Evolutionary conservation across 2,888 invertebrate genomes (phyloP), one percentile per base, ranked within the genome.

Genomic region (Mayetiola destructor): DNA sequence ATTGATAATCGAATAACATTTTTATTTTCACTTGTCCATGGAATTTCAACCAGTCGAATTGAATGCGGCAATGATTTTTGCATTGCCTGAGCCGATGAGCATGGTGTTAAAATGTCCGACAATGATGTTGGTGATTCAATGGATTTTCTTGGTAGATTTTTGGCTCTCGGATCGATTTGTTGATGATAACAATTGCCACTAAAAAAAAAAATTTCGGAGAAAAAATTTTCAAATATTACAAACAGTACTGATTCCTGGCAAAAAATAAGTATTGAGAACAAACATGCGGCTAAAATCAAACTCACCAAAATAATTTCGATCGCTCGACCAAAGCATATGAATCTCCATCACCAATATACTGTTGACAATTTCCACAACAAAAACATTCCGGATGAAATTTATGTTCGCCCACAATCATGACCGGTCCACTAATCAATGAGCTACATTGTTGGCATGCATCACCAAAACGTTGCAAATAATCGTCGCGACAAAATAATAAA

Each of bases 301-400:
- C 69, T 68, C 69, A 89, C 84, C 90, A 94, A 71, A 89, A 94
- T 1, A 94, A 76, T 64, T 85, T 85, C 2, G 90, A 88, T 59
- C 93, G 76, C 68, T 93, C 93, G n/a, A 93, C 83, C 56, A 94
- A 76, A 1, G 92, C 91, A 71, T 92, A 94, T 9, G 90, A 85
- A 69, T 94, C 90, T 6, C 90, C 90, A 74, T 93, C 92, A 60
- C 92, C 94, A 64, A 94, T 88, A 69, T 85, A 90, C 3, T 82
- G 77, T 32, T 80, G 77, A 72, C 94, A 94, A 30, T 81, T 80
- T 54, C 77, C 77, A 69, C 94, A 95, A 65, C 86, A 83, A 73
- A 94, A 94, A 75, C 94, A 94, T 77, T 94, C 94, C 48, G 93
- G 92, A 75, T 95, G 94, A 75, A 92, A 94, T 70, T 90, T 89